Evolutionary conservation across 2,113 vertebrate genomes (phyloP).

Genomic region (Elachura formosa): DNA sequence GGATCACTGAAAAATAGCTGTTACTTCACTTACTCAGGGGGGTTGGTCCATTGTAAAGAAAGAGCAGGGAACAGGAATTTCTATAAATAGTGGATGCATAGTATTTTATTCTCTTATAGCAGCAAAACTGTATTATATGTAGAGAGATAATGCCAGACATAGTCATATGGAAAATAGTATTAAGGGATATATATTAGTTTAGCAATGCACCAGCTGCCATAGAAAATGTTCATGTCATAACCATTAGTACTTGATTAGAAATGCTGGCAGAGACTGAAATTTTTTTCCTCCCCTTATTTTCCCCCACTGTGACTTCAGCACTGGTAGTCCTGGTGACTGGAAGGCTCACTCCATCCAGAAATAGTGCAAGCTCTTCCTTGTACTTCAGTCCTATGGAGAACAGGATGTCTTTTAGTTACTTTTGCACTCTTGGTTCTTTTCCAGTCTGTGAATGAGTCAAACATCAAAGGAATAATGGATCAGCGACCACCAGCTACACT

Average conservation of each 20-base stretch:
- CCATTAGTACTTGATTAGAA: background rate
- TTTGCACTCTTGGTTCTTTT: fast-evolving
- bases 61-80: background rate
- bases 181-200: background rate
- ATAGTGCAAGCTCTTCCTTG: background rate
- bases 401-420: background rate
- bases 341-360: background rate
- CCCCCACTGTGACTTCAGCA: background rate
- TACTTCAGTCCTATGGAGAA: background rate
- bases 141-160: background rate
- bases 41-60: background rate
- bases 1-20: background rate
- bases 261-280: background rate
- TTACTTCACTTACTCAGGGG: background rate
- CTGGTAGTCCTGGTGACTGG: background rate
- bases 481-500: background rate
- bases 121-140: background rate
- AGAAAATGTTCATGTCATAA: background rate
- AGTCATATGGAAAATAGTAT: background rate
- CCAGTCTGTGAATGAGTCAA: background rate
- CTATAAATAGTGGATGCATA: background rate
- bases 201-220: background rate
- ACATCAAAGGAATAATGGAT: background rate
- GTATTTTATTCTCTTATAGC: background rate
- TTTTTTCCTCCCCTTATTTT: background rate